These are phyloP conservation scores for Stictonetta naevosa DNA, from an alignment of 2,113 vertebrate species.

Conservation along the genomic window DNA sequence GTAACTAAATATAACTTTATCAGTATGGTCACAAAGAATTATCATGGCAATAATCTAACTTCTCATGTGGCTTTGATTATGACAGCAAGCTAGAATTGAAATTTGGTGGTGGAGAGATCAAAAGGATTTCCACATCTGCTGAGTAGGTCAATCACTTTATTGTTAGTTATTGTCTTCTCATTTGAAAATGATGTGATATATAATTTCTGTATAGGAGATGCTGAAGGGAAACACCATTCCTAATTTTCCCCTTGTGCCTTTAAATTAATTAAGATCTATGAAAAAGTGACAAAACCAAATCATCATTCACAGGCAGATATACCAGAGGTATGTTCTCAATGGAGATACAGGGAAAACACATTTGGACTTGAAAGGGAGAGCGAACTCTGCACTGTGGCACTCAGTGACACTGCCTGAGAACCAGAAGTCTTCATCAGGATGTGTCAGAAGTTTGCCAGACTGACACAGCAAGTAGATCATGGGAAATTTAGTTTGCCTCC, in stretches of 20 bases:
- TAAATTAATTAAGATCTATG: neutral
- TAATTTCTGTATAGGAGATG: neutral
- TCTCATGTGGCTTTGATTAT: neutral
- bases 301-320: neutral
- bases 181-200: neutral
- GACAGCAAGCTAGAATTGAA: neutral
- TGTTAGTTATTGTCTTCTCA: neutral
- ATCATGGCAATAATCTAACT: neutral
- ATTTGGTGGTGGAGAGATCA: neutral
- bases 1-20: neutral
- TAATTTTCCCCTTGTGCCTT: neutral
- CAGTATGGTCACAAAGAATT: neutral
- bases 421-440: neutral
- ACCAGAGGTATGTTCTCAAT: neutral
- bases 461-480: neutral
- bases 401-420: neutral
- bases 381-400: neutral
- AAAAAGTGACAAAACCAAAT: neutral
- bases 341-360: neutral
- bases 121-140: neutral
- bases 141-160: neutral
- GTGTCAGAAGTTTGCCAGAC: neutral
- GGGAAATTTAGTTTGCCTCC: neutral
- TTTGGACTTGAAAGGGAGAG: constrained; percentile 12
- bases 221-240: neutral